These are phyloP conservation scores for Drosophila meridionalis DNA, from an alignment of 2,888 invertebrate species.

Conservation along the genomic window DNA sequence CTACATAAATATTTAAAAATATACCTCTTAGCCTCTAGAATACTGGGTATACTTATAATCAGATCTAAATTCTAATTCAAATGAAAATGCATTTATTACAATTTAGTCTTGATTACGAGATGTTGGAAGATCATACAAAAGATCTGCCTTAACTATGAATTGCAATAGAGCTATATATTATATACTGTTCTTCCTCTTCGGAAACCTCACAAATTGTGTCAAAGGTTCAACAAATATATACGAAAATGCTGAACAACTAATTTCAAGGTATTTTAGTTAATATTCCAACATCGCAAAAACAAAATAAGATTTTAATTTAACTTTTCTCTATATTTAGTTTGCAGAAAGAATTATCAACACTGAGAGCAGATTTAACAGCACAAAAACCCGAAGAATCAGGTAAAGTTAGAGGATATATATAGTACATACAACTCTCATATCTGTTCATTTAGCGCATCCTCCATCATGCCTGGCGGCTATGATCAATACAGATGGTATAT, in stretches of 20 bases:
- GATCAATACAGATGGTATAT: constrained; percentile 59
- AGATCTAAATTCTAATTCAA: not conserved
- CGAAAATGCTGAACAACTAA: constrained; percentile 37
- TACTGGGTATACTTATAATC: constrained; percentile 19
- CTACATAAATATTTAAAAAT: too few relatives aligned
- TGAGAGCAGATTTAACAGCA: not conserved
- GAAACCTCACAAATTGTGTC: not conserved
- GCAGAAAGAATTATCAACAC: constrained; percentile 28
- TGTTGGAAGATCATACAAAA: constrained; percentile 1
- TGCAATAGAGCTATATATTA: not conserved
- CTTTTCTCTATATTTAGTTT: constrained; percentile 32
- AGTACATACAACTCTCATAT: not conserved
- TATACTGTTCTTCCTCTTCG: constrained; percentile 12
- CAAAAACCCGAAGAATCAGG: not conserved
- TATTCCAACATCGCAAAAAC: not conserved
- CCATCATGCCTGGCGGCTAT: constrained; percentile 69
- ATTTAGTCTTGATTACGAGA: constrained; percentile 35
- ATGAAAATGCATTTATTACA: not conserved
- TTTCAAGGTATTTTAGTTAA: constrained; percentile 32
- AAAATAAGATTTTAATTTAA: not conserved
- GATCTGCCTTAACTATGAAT: constrained; percentile 12
- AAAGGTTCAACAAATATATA: constrained; percentile 1
- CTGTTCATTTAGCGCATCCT: constrained; percentile 30
- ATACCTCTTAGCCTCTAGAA: not conserved
- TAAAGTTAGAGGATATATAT: not conserved